Evolutionary conservation across 2,888 invertebrate species (phyloP).

Genomic region (Zelleria hepariella): DNA sequence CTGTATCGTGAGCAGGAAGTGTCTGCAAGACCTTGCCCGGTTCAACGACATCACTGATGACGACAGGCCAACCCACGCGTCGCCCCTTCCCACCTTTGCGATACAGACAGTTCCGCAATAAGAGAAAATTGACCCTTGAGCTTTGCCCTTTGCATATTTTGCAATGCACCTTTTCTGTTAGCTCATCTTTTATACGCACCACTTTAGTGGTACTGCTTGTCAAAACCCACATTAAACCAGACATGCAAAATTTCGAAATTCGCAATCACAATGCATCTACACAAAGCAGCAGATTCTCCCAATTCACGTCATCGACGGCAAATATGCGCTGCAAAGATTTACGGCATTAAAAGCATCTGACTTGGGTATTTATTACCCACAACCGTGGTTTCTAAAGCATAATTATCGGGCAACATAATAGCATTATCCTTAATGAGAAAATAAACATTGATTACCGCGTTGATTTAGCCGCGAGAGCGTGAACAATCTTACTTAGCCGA

Average conservation of each 20-base stretch:
- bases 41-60: slow-evolving; percentile 36
- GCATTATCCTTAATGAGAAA: not conserved
- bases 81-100: slow-evolving; percentile 23
- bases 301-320: not conserved
- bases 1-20: slow-evolving; percentile 43
- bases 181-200: not conserved
- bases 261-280: not conserved
- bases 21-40: slow-evolving; percentile 43
- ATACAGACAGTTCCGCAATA: slow-evolving; percentile 38
- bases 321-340: not conserved
- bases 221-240: not conserved
- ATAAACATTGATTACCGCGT: not conserved
- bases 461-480: not conserved
- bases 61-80: slow-evolving; percentile 26
- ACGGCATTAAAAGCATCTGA: not conserved
- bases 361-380: not conserved
- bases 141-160: slow-evolving; percentile 20
- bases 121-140: slow-evolving; percentile 52
- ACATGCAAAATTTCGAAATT: not conserved
- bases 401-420: not conserved
- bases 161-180: slow-evolving; percentile 2
- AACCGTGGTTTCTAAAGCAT: not conserved
- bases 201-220: not conserved
- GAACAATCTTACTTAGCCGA: not conserved
- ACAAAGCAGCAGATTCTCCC: not conserved